phyloP scores from a whole-genome alignment of 2,888 invertebrate genomes.

The Pseudococcus viburni region DNA sequence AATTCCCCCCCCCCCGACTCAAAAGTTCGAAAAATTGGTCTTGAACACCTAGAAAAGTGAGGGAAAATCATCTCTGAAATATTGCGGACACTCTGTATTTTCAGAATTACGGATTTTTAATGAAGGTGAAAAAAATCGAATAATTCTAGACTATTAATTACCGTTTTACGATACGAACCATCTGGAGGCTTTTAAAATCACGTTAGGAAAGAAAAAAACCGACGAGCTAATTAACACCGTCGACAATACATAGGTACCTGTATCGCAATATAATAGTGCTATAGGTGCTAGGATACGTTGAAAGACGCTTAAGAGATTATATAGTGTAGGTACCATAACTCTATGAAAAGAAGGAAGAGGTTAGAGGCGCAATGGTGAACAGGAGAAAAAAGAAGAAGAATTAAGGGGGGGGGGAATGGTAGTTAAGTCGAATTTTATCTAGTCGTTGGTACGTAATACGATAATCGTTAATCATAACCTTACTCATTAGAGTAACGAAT shows the following conservation, averaged over 20 bases:
- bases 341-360: background rate
- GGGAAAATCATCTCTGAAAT: too few relatives aligned
- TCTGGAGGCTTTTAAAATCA: background rate
- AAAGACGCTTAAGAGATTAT: constrained; percentile 7
- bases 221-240: background rate
- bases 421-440: constrained; percentile 36
- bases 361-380: background rate
- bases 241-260: background rate
- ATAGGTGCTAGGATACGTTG: background rate
- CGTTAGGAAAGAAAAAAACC: background rate
- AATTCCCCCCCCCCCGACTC: too few relatives aligned
- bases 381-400: background rate
- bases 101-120: background rate
- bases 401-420: background rate
- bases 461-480: constrained; percentile 60
- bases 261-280: background rate
- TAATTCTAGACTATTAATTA: too few relatives aligned
- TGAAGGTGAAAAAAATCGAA: too few relatives aligned
- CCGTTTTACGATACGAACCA: background rate
- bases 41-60: too few relatives aligned
- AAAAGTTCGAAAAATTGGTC: too few relatives aligned
- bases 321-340: background rate
- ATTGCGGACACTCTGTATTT: too few relatives aligned
- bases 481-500: constrained; percentile 60
- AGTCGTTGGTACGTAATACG: constrained; percentile 33